These are phyloP conservation scores for Petrocephalus zakoni DNA, from an alignment of 2,113 vertebrate genomes.

Conservation along the genomic window DNA sequence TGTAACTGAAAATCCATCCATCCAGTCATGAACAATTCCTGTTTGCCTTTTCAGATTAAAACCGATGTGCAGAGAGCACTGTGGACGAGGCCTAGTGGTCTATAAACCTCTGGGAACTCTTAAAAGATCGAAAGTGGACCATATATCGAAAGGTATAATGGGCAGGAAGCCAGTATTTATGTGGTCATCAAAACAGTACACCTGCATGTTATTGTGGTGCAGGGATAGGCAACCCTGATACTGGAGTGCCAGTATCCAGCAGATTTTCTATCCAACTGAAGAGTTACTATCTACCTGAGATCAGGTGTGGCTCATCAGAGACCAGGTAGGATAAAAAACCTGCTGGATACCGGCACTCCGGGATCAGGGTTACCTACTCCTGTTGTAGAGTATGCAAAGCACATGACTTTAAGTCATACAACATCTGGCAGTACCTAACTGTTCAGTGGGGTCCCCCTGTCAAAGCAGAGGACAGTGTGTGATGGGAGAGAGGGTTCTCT, in stretches of 20 bases:
- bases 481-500: neutral
- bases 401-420: neutral
- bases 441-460: neutral
- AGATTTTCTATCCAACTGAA: too few relatives aligned
- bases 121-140: constrained; percentile 63
- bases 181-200: neutral
- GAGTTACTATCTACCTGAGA: too few relatives aligned
- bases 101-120: constrained; percentile 89
- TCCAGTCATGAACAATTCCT: neutral
- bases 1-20: neutral
- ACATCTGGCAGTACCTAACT: neutral
- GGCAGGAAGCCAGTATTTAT: neutral
- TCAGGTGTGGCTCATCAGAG: too few relatives aligned
- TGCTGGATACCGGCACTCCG: neutral
- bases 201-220: neutral
- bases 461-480: neutral
- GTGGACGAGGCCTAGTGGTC: constrained; percentile 39
- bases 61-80: constrained; percentile 69
- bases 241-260: too few relatives aligned
- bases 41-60: constrained; percentile 65
- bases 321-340: too few relatives aligned
- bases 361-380: neutral
- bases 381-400: neutral
- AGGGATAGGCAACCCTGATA: neutral
- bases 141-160: constrained; percentile 50